phyloP scores from a whole-genome alignment of 2,888 invertebrate genomes.

The Petrolisthes manimaculis region DNA sequence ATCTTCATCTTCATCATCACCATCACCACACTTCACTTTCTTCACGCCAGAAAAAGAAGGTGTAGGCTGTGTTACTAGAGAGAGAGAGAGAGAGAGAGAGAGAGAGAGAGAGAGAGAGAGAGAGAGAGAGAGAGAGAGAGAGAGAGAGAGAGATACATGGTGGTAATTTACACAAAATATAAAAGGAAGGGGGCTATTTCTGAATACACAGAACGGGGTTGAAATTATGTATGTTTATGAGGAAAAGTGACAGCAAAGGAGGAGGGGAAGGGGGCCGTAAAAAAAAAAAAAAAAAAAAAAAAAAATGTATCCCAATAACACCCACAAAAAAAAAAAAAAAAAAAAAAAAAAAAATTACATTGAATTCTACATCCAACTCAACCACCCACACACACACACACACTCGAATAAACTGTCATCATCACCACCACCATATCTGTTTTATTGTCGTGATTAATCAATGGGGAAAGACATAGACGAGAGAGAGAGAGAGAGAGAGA shows the following conservation, averaged over 20 bases:
- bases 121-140: slow-evolving; percentile 7
- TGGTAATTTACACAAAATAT: background rate
- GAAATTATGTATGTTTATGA: background rate
- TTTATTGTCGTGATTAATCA: too few relatives aligned
- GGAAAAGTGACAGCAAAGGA: background rate
- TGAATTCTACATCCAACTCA: too few relatives aligned
- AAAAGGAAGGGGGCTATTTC: background rate
- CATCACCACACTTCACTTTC: too few relatives aligned
- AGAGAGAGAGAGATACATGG: background rate
- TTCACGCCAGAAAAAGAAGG: background rate
- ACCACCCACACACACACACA: too few relatives aligned
- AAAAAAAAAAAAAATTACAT: too few relatives aligned
- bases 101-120: background rate
- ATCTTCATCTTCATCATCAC: too few relatives aligned
- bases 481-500: too few relatives aligned
- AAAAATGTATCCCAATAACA: background rate
- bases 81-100: background rate
- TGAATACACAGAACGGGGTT: background rate
- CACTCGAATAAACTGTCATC: too few relatives aligned
- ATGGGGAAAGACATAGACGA: too few relatives aligned
- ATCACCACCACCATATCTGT: too few relatives aligned
- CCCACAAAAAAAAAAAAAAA: background rate
- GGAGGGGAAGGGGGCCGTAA: background rate
- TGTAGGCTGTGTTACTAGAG: too few relatives aligned
- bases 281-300: background rate